Evolutionary conservation across 2,888 invertebrate species (phyloP), one percentile per base, ranked within the genome.

Genomic region (Ceratothoa steindachneri): DNA sequence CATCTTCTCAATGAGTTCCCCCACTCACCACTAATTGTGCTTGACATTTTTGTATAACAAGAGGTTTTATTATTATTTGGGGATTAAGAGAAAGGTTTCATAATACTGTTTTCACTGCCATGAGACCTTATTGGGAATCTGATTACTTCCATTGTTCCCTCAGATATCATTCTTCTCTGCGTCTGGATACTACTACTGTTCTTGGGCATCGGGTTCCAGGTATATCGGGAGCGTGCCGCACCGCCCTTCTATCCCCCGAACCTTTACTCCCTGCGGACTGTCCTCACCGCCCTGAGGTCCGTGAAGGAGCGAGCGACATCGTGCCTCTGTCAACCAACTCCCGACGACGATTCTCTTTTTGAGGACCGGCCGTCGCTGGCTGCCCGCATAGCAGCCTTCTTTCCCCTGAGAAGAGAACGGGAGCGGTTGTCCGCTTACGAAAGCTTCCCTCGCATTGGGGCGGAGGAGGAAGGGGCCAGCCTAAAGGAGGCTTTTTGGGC

Each of bases 181-280:
- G 74, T 87, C 0, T 90, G 91, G 90, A 74, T 85, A 0, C 77
- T 85, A 2, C 81, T 91, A 60, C 85, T 87, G 0, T 70, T 85
- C 0, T 82, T 85, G 9, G 90, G 90, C 0, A 85, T 87, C 80
- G 82, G 84, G 31, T 85, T 87, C 81, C 91, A 90, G 82, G 84
- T 86, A 68, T 85, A 85, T 82, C 84, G 87, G 72, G 88, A 88
- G 82, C 83, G 85, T 19, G 87, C 87, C 12, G 85, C 86, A 72
- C 88, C 89, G 0, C 89, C 89, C 0, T 90, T 90, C 84, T 90
- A 90, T 0, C 88, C 89, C 0, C 87, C 87, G 2, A 76, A 71
- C 55, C 75, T 71, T 24, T 53, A 66, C 15, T 74, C 69, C 24
- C 76, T 76, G 74, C 31, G 41, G 24, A 72, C 76, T 29, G 67